Evolutionary conservation across 2,113 vertebrate genomes (phyloP), one percentile per base, ranked within the genome.

Genomic region (Anarrhichthys ocellatus): DNA sequence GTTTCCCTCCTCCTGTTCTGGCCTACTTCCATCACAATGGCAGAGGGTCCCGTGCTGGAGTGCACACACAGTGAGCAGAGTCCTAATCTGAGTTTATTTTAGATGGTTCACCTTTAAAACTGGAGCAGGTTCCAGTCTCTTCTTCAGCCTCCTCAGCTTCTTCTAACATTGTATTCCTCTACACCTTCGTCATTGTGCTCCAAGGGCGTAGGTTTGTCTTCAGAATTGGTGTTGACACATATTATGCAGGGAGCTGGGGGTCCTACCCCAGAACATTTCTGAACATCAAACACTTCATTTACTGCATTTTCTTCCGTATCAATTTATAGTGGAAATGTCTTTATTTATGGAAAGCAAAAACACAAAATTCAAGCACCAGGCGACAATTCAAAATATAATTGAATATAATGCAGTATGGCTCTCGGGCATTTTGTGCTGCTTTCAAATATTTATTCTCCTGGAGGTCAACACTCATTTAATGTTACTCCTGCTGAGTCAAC

Each of bases 51-150:
- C 27, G 1, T 72, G 50, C 62, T 61, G 58, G 52, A 59, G 29
- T 61, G 20, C 29, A 27, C 70, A 42, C 62, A 62, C 68, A 71
- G 29, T 9, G 44, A 85, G 83, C 15, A 18, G 66, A 88, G 62
- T 89, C 87, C 79, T 91, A 84, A 85, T 92, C 87, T 85, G 46
- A 76, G 86, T 78, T 91, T 92, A 91, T 89, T 94, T 92, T 91
- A 92, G 91, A 75, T 20, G 67, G 80, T 74, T 93, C 91, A 91
- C 90, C 92, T 92, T 95, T 91, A 85, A 92, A 94, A 94, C 76
- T 93, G 80, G 92, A 92, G 81, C 93, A 92, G 66, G 76, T 87
- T 88, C 24, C 82, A 73, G 79, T 73, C 66, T 84, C 80, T 70
- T 73, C 73, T 6, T 17, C 58, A 48, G n/a, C 59, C 81, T 69